phyloP scores from a whole-genome alignment of 2,113 vertebrate genomes.

The Halichoerus grypus region DNA sequence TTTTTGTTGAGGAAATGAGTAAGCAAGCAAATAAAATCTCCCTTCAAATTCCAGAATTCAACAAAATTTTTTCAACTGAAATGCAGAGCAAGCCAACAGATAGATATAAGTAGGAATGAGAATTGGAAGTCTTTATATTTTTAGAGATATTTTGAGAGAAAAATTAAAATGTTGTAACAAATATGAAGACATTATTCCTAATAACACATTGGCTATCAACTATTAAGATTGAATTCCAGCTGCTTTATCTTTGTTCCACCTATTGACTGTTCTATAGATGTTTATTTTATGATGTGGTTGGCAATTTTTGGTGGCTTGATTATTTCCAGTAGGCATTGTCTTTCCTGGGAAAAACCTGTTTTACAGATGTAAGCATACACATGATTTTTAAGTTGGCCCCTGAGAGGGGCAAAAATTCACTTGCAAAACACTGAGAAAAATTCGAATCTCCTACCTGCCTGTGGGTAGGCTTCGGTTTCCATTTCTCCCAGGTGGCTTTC shows the following conservation, averaged over 20 bases:
- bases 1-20: not conserved
- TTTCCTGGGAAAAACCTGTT: not conserved
- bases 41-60: not conserved
- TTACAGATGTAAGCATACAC: not conserved
- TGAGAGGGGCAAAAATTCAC: not conserved
- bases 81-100: not conserved
- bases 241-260: not conserved
- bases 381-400: not conserved
- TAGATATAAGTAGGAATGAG: not conserved
- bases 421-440: not conserved
- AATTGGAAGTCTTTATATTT: not conserved
- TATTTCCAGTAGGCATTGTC: not conserved
- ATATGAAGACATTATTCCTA: not conserved
- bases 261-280: not conserved
- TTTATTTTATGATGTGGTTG: not conserved
- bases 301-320: not conserved
- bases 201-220: not conserved
- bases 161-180: not conserved
- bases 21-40: not conserved
- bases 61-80: not conserved
- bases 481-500: not conserved
- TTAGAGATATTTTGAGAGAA: not conserved
- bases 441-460: not conserved
- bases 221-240: not conserved
- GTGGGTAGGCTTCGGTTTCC: not conserved